Conservation (phyloP, 2,888 invertebrate genomes). For the Matsumyia berberina region DNA sequence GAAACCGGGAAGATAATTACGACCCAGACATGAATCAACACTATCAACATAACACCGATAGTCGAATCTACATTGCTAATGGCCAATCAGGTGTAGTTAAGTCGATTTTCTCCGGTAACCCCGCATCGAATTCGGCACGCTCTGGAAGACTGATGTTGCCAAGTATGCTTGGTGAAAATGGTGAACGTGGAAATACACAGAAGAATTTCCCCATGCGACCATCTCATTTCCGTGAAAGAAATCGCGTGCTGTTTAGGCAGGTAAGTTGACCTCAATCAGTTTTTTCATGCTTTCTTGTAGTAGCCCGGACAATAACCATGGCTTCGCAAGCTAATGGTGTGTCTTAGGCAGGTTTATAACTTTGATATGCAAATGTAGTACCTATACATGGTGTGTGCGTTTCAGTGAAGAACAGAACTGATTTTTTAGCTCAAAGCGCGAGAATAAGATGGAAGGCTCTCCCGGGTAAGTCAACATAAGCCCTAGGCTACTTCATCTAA, state of each 20-base stretch:
- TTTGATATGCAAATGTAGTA: too few species aligned
- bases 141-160: conserved; percentile 74
- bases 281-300: too few species aligned
- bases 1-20: conserved; percentile 80
- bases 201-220: conserved; percentile 79
- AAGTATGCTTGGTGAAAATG: conserved; percentile 57
- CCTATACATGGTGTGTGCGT: too few species aligned
- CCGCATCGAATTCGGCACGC: conserved; percentile 59
- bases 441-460: too few species aligned
- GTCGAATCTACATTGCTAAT: conserved; percentile 76
- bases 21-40: conserved; percentile 78
- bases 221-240: conserved; percentile 82
- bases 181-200: conserved; percentile 68
- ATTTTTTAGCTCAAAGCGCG: too few species aligned
- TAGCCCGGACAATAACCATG: too few species aligned
- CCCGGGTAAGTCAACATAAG: too few species aligned
- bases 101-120: conserved; percentile 71
- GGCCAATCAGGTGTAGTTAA: conserved; percentile 68
- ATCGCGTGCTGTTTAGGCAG: conserved; percentile 81
- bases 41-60: conserved; percentile 76
- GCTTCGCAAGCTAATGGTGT: too few species aligned
- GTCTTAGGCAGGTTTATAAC: too few species aligned
- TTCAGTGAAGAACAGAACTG: too few species aligned
- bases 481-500: too few species aligned
- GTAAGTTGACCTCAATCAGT: too few species aligned